Evolutionary conservation across 2,113 vertebrate genomes (phyloP), one percentile per base, ranked within the genome.

Genomic region (Cyanocitta stelleri): DNA sequence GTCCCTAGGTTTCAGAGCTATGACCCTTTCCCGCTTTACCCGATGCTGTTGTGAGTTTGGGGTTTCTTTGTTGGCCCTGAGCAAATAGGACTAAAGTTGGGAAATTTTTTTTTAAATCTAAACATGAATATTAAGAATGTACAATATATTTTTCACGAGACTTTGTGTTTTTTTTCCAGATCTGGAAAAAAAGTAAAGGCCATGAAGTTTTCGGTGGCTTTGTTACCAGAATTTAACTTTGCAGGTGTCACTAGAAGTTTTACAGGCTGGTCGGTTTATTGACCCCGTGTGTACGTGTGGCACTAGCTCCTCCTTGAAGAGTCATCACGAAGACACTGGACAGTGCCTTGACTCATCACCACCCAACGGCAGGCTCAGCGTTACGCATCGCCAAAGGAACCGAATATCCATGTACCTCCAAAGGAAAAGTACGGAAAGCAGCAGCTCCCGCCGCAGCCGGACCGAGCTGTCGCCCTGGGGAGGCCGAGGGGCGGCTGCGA

Each of bases 211-310:
- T 48, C 13, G 1, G 20, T 14, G 44, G 22, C 23, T 43, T 32
- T 41, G 61, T 46, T 14, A 46, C 5, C 1, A 3, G 30, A 6
- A 24, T 33, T 75, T 3, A 3, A 33, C 23, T 81, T 13, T 24
- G 10, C 20, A 21, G 33, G 21, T 30, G 49, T 29, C 35, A 4
- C 3, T 5, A 7, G 17, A 7, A 26, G 19, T 23, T 43, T 59
- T 41, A 17, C 26, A 29, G 27, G 41, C 2, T 8, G 23, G 48
- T 7, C 32, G 10, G 8, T 32, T 46, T 15, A 7, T 1, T 5
- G 55, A 69, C 16, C 21, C 11, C 2, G 0, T 9, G 17, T 1
- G 16, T 10, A 5, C 0, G 0, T 2, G 32, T 15, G 37, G 27
- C 3, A 11, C 2, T 1, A 11, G 13, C 7, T 62, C 37, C 33